A percentile compares a stretch with the other conserved stretches of the same genome.
phyloP scores from a whole-genome alignment of 2,888 invertebrate genomes.

The Entomobrya multifasciata region DNA sequence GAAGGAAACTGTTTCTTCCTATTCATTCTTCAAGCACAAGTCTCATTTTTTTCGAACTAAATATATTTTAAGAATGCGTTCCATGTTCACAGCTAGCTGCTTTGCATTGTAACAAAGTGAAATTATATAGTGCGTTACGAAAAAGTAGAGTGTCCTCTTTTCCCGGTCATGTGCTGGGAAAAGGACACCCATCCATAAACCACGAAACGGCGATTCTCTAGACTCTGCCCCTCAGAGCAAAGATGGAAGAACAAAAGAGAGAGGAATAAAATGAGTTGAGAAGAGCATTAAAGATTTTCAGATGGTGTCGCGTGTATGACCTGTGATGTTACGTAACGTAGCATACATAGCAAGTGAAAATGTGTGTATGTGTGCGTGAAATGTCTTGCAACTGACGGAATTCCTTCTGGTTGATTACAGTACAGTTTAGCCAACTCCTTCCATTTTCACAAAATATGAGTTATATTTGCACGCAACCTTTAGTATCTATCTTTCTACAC shows the following conservation, averaged over 20 bases:
- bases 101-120: not conserved
- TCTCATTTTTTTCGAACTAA: not conserved
- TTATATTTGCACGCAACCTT: too few species aligned
- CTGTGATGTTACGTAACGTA: not conserved
- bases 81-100: not conserved
- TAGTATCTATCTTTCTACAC: too few species aligned
- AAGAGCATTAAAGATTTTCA: not conserved
- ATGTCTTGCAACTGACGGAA: not conserved
- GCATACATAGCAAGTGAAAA: not conserved
- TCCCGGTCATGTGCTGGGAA: not conserved
- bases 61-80: slow-evolving; percentile 7
- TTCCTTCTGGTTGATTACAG: too few species aligned
- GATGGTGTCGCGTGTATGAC: not conserved
- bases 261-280: too few species aligned
- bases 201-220: not conserved
- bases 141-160: not conserved
- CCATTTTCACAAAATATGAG: too few species aligned
- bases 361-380: not conserved
- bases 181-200: not conserved
- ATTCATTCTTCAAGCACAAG: not conserved
- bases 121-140: slow-evolving; percentile 25
- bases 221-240: too few species aligned
- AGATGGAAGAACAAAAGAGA: too few species aligned
- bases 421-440: too few species aligned
- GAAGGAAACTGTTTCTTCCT: not conserved